phyloP scores from a whole-genome alignment of 1,140 invertebrate species.

The Drosophila orosa region DNA sequence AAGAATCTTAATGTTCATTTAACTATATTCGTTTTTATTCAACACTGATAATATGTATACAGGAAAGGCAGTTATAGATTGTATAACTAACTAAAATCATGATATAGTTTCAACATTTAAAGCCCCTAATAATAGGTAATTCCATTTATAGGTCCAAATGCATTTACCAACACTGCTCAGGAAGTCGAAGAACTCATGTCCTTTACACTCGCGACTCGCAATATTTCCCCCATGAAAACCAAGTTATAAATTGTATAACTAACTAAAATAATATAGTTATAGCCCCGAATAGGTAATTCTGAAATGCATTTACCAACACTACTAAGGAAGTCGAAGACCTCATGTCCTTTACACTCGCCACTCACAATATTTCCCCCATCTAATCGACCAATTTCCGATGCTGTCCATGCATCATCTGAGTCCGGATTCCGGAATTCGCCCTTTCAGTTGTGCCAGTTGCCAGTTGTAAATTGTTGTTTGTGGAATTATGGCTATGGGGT shows the following conservation, averaged over 20 bases:
- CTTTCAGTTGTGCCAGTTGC: conserved; percentile 14
- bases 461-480: conserved; percentile 12
- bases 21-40: no score
- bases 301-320: conserved; percentile 17
- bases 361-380: conserved; percentile 20
- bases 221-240: no score
- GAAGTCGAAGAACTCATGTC: no score
- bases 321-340: background rate
- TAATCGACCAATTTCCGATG: conserved; percentile 49
- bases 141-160: no score
- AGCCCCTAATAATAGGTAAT: conserved; percentile 14
- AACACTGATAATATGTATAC: no score
- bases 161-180: no score
- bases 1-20: no score
- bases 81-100: background rate
- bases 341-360: conserved; percentile 13
- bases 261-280: background rate
- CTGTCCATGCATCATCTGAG: conserved; percentile 30
- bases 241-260: no score
- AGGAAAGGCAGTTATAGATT: no score
- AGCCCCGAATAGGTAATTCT: conserved; percentile 29
- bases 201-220: no score
- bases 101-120: background rate
- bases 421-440: conserved; percentile 22
- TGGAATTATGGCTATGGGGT: background rate